These are phyloP conservation scores for Hylaeus anthracinus DNA, from an alignment of 1,140 invertebrate species.

Conservation along the genomic window DNA sequence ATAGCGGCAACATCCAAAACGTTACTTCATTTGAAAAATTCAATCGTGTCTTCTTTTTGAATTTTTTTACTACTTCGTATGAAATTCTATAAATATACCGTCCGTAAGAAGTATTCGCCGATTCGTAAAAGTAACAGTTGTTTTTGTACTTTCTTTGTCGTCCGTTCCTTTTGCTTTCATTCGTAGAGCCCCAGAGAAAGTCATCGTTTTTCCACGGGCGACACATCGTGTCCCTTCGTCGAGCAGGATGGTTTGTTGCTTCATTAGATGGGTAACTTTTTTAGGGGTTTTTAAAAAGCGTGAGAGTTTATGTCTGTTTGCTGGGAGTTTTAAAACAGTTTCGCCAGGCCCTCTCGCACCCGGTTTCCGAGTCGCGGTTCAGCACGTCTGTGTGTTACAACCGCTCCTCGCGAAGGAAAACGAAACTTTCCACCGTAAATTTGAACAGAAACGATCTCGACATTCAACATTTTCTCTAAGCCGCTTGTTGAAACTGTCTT, in stretches of 20 bases:
- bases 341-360: conserved; percentile 33
- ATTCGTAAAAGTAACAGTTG: conserved; percentile 8
- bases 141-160: neutral
- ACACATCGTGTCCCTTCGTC: conserved; percentile 45
- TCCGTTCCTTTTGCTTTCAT: conserved; percentile 41
- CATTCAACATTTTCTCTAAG: conserved; percentile 52
- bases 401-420: conserved; percentile 49
- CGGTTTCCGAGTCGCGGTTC: conserved; percentile 43
- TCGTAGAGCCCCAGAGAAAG: conserved; percentile 29
- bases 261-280: conserved; percentile 70
- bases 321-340: conserved; percentile 74
- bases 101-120: conserved; percentile 1
- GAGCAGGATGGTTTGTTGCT: conserved; percentile 58
- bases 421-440: conserved; percentile 60
- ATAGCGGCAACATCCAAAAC: too few species aligned
- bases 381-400: conserved; percentile 45
- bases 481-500: conserved; percentile 32
- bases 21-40: too few species aligned
- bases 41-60: too few species aligned
- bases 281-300: conserved; percentile 72
- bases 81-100: too few species aligned
- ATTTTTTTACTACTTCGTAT: too few species aligned
- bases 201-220: conserved; percentile 46
- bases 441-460: conserved; percentile 50
- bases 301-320: conserved; percentile 68